These are phyloP conservation scores for Sialis lutaria DNA, from an alignment of 2,888 invertebrate genomes.

Conservation along the genomic window DNA sequence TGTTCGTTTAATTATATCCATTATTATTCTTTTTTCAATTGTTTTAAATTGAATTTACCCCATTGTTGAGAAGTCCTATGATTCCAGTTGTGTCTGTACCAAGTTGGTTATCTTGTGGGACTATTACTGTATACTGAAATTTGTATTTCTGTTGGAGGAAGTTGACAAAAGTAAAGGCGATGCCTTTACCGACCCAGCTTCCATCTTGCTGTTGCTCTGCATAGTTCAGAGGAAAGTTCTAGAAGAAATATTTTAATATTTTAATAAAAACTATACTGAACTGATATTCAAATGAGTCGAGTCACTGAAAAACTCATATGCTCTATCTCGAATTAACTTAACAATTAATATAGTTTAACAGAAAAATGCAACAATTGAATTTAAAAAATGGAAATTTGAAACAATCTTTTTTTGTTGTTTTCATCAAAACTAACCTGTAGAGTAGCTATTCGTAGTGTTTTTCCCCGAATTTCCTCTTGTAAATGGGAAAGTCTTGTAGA, in stretches of 20 bases:
- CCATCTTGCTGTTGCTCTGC: slow-evolving; percentile 30
- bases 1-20: neutral
- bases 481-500: too few relatives aligned
- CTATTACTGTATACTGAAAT: slow-evolving; percentile 53
- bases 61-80: slow-evolving; percentile 39
- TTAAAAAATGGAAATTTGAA: too few relatives aligned
- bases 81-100: slow-evolving; percentile 40
- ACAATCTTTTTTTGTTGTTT: too few relatives aligned
- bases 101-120: slow-evolving; percentile 41
- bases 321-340: too few relatives aligned
- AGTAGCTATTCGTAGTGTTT: neutral
- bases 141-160: slow-evolving; percentile 50
- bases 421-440: neutral
- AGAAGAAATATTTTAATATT: slow-evolving; percentile 11
- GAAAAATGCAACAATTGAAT: too few relatives aligned
- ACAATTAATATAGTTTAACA: neutral
- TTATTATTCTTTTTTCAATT: too few relatives aligned
- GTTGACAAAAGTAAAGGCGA: slow-evolving; percentile 53
- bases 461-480: neutral
- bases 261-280: neutral
- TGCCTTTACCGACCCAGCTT: slow-evolving; percentile 41
- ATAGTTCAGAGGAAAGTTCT: slow-evolving; percentile 48
- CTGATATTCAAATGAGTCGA: too few relatives aligned
- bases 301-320: neutral
- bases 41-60: slow-evolving; percentile 24